Conservation (phyloP, 2,888 invertebrate species). For the Flexamia atlantica region DNA sequence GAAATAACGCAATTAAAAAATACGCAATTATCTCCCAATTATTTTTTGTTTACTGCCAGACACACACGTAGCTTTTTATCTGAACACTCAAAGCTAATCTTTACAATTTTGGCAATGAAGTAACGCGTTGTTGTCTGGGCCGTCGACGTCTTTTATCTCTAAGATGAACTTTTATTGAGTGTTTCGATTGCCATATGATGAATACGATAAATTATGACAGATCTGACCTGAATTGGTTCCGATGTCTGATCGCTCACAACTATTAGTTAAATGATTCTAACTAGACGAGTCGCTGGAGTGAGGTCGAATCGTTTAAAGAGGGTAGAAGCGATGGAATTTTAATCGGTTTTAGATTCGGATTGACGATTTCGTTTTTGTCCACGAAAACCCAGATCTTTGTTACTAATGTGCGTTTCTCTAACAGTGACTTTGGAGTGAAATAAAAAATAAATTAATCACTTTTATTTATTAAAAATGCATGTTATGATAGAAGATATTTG, state of each 20-base stretch:
- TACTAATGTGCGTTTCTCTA: too few relatives aligned
- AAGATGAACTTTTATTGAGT: background rate
- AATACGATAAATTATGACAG: conserved; percentile 8
- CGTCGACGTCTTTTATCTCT: background rate
- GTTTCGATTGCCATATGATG: conserved; percentile 3
- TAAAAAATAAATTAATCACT: too few relatives aligned
- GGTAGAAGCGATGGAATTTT: background rate
- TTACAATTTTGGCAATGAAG: conserved; percentile 40
- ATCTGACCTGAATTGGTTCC: conserved; percentile 3
- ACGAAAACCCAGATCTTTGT: too few relatives aligned
- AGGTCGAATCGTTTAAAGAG: background rate
- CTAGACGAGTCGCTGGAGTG: background rate
- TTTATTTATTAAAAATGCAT: too few relatives aligned
- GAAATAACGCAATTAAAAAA: too few relatives aligned
- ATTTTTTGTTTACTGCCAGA: too few relatives aligned
- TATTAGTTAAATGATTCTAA: background rate
- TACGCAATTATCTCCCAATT: too few relatives aligned
- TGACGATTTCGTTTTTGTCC: background rate
- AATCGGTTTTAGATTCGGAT: conserved; percentile 9
- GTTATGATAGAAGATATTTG: too few relatives aligned
- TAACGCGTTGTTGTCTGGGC: background rate
- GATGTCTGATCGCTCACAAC: background rate
- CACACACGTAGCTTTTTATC: background rate
- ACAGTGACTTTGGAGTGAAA: too few relatives aligned
- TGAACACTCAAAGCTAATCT: conserved; percentile 1